Evolutionary conservation across 2,888 invertebrate species (phyloP), one percentile per base, ranked within the genome.

Genomic region (Lycocerus yunnanus): DNA sequence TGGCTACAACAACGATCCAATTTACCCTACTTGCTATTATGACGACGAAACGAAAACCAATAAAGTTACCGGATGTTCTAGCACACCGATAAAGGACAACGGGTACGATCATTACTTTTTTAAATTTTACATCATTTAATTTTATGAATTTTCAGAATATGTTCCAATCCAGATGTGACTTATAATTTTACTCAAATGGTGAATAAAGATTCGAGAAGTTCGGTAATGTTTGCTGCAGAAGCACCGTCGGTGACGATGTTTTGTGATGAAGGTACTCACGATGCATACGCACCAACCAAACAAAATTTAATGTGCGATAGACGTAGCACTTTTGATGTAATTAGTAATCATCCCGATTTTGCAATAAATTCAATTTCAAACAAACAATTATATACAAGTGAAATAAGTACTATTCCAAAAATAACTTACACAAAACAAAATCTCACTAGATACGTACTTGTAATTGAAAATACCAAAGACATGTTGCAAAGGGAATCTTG

Each of bases 241-340:
- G 85, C 87, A 0, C 87, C 88, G 5, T 87, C 87, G 79, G 89
- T 92, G 11, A 88, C 87, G 5, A 89, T 89, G 84, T 92, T 92
- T 83, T 93, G 92, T 83, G 90, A 92, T 81, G 89, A 89, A 58
- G 87, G 87, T 15, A 91, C 87, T 58, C 92, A 92, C 85, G 90
- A 92, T 82, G 86, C 88, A 4, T 88, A 89, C 75, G 90, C 91
- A 0, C 92, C 92, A 0, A 92, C 91, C 16, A 91, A 91, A 84
- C 93, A 92, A 77, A 93, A 92, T 83, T 87, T 90, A 27, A 86
- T 92, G 16, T 93, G 93, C 82, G 87, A 89, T 72, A 87, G 91
- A 20, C 87, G 88, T 63, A 91, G 91, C 81, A 89, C 90, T 2
- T 86, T 90, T 81, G 90, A 91, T 75, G 89, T 92, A 15, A 90